Base-by-base conservation (phyloP, 2,888 invertebrate genomes). In the Eurytoma californica region DNA sequence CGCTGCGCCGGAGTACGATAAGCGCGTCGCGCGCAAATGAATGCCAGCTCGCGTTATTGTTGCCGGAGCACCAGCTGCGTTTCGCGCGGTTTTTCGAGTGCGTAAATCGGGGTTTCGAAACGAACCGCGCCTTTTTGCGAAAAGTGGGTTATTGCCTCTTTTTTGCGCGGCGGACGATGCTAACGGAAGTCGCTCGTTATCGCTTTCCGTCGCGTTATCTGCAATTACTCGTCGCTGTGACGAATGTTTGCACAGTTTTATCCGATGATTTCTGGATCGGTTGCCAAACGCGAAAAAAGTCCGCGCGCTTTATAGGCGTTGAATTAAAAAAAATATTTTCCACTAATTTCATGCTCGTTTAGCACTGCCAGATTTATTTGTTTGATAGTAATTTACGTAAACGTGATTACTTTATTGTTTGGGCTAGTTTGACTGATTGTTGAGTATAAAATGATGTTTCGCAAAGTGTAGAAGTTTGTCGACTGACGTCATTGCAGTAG, bases 1-100 rank as follows among this genome's bases (percentile, higher is more conserved):
- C n/a, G n/a, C n/a, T n/a, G n/a, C 49, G 12, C 57, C 0, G 18
- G 24, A 12, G 14, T 49, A 69, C n/a, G 69, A 76, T 76, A 69
- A 76, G 28, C 63, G 3, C 4, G n/a, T 7, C 20, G 24, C 24
- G 12, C 24, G 60, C 24, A 9, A 39, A 30, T 68, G 55, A 55
- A 72, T 53, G 39, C 39, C 9, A 7, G 39, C 39, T 63, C 18
- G 63, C 63, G 47, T 13, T 39, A 9, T 7, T 39, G 39, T 39
- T 39, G 39, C 39, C 9, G 9, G 9, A 9, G 39, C 39, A 39
- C 7, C 39, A 7, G 39, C 39, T 30, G 61, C 9, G 16, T 16
- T 61, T 61, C 30, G 61, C 30, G 39, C 61, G 16, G 13, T 39
- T 30, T n/a, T 61, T 61, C 61, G 28, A 30, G 28, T 39, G 61